phyloP scores from a whole-genome alignment of 1,140 invertebrate genomes.

The Drosophila quadrilineata region DNA sequence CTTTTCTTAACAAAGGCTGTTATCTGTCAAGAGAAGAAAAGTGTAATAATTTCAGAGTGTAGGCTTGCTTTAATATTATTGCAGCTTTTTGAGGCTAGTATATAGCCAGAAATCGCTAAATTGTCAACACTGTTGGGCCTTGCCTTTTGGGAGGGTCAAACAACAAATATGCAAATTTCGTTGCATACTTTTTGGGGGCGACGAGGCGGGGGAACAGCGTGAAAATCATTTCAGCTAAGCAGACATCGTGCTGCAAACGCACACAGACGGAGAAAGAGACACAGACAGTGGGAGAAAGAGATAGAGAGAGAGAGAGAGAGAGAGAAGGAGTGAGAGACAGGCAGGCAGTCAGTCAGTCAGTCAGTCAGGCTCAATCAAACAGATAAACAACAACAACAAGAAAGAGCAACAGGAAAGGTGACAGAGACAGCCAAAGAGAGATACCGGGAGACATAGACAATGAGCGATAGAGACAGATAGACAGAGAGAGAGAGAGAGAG shows the following conservation, averaged over 20 bases:
- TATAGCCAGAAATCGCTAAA: no score
- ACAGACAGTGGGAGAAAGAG: not conserved
- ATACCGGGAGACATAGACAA: not conserved
- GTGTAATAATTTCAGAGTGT: no score
- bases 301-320: no score
- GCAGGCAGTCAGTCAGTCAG: conserved; percentile 11
- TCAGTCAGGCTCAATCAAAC: conserved; percentile 42
- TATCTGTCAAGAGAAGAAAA: no score
- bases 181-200: conserved; percentile 74
- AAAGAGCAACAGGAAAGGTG: not conserved
- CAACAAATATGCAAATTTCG: conserved; percentile 77
- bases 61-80: no score
- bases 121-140: conserved; percentile 42
- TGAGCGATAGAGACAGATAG: not conserved
- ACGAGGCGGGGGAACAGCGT: no score
- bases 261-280: conserved; percentile 13
- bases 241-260: conserved; percentile 31
- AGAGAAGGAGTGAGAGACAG: no score
- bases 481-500: not conserved
- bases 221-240: conserved; percentile 74
- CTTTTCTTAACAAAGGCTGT: no score
- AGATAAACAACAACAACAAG: conserved; percentile 31
- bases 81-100: no score
- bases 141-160: conserved; percentile 61
- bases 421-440: no score